Base-by-base conservation (phyloP, 1,140 invertebrate genomes). In the Drosophila bifasciata region DNA sequence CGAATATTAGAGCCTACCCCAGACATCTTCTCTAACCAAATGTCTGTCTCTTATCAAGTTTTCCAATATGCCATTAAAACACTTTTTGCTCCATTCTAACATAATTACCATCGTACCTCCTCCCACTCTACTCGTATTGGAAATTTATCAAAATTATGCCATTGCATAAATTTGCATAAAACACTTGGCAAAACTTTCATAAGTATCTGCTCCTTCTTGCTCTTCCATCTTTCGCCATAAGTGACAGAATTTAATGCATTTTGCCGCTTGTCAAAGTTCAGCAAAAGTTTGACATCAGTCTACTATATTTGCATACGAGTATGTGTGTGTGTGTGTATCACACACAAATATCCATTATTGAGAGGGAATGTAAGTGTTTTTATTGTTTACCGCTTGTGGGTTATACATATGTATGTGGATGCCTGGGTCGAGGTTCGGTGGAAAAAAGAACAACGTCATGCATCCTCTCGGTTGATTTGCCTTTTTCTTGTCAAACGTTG, bases 311-410 rank as follows among this genome's bases (percentile, higher is more conserved):
- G 45, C 19, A 15, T n/a, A 15, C 41, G 23, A 44, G 50, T 41
- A 15, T 45, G 23, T 49, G 50, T 41, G 28, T 39, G 40, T 50
- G n/a, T n/a, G n/a, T n/a, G n/a, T n/a, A n/a, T n/a, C 32, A 36
- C 1, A 36, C 50, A 13, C 11, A 36, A 2, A 32, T 41, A 21
- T 21, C 41, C 19, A 15, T n/a, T 15, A 36, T 11, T 49, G 45
- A 36, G 15, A 43, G n/a, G n/a, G 32, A 50, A 46, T n/a, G 19
- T 43, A 32, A 51, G 19, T 58, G 13, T 51, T 46, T 64, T 8
- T 53, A 56, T 62, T 72, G 78, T 72, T 75, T 62, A 56, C 53
- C 58, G 60, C 79, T 40, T 75, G 61, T 67, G 48, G 63, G 9
- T 67, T 16, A 45, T 5, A 21, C 36, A 68, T 72, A 58, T 63